Conservation (phyloP, 2,113 vertebrate genomes). For the Odocoileus hemionus region DNA sequence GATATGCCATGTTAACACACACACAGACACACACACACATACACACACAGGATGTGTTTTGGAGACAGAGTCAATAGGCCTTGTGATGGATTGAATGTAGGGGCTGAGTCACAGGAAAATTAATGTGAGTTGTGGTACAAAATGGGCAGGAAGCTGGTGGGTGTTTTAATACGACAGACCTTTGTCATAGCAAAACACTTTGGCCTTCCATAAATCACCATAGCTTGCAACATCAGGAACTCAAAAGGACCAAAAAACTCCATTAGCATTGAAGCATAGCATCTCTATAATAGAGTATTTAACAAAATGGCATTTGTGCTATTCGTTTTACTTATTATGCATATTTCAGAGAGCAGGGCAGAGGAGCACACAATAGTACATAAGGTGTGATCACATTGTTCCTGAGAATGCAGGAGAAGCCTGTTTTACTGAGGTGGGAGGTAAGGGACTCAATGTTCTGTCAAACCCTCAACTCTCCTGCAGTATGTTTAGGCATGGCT, state of each 20-base stretch:
- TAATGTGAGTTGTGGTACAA: conserved; percentile 26
- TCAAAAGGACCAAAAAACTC: conserved; percentile 37
- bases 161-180: conserved; percentile 57
- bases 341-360: conserved; percentile 34
- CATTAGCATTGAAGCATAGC: conserved; percentile 47
- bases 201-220: conserved; percentile 57
- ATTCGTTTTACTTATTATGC: conserved; percentile 46
- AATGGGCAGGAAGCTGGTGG: conserved; percentile 1
- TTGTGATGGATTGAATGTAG: conserved; percentile 27
- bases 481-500: neutral
- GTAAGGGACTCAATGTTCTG: neutral
- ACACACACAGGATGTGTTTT: neutral
- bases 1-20: neutral
- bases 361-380: conserved; percentile 20
- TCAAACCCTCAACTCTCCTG: neutral
- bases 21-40: neutral
- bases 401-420: neutral
- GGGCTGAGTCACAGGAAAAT: conserved; percentile 43
- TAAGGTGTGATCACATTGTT: neutral
- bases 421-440: neutral
- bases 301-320: conserved; percentile 45
- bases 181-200: conserved; percentile 11
- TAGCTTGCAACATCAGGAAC: conserved; percentile 23
- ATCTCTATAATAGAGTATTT: conserved; percentile 61
- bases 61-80: neutral